Percentiles rank a stretch among this genome's conserved stretches.
Evolutionary conservation across 2,113 vertebrate species (phyloP).

Genomic region (Hydropotes inermis): DNA sequence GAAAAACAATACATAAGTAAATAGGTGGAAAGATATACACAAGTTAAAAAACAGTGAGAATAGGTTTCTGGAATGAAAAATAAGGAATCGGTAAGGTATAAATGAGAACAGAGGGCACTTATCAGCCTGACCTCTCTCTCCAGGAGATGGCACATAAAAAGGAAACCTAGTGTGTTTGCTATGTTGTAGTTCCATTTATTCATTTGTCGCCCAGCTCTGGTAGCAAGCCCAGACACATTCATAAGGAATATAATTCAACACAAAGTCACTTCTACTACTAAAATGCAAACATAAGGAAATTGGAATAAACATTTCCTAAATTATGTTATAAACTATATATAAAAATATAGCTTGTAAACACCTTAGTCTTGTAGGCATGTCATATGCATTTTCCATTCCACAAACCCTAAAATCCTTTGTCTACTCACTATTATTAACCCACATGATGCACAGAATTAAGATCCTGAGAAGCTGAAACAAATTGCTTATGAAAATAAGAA

Average conservation of each 20-base stretch:
- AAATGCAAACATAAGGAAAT: conserved; percentile 31
- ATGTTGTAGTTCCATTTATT: background rate
- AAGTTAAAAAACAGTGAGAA: background rate
- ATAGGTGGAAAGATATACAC: background rate
- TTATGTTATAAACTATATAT: background rate
- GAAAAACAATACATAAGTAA: background rate
- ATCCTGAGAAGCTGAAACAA: background rate
- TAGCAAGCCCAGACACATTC: background rate
- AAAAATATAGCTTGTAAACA: background rate
- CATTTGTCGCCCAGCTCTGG: background rate
- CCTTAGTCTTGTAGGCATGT: background rate
- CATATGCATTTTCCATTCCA: background rate
- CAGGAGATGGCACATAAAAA: background rate
- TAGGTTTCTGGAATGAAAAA: background rate
- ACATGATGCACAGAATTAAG: background rate
- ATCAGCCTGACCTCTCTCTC: background rate
- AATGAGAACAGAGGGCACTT: background rate
- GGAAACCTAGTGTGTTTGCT: background rate
- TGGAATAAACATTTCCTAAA: conserved; percentile 26
- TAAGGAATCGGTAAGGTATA: background rate
- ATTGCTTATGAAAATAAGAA: background rate
- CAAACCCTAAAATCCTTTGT: background rate
- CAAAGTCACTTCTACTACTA: background rate
- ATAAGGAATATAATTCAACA: background rate
- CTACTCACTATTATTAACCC: background rate